Percentiles rank a stretch among this genome's conserved stretches.
Conservation (phyloP, 1,140 invertebrate genomes). For the Parapsyche elsis region DNA sequence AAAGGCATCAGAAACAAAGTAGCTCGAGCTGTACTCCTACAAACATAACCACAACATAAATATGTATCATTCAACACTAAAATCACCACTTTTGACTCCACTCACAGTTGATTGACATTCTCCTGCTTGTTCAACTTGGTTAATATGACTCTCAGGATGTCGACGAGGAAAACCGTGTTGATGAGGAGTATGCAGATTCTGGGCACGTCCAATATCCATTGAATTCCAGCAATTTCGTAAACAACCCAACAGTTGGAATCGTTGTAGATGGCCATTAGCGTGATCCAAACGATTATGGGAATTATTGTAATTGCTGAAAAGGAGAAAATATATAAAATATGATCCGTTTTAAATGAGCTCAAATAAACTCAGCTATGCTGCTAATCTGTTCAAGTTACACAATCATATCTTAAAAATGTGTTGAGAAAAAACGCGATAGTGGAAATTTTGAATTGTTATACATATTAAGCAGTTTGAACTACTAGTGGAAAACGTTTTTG, state of each 20-base stretch:
- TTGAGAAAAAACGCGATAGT: too few species aligned
- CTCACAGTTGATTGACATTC: slow-evolving; percentile 65
- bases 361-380: not conserved
- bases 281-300: slow-evolving; percentile 67
- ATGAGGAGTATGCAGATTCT: slow-evolving; percentile 66
- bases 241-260: slow-evolving; percentile 69
- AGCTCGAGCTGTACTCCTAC: slow-evolving; percentile 67
- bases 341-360: not conserved
- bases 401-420: too few species aligned
- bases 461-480: too few species aligned
- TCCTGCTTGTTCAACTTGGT: slow-evolving; percentile 66
- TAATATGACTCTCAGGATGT: slow-evolving; percentile 68
- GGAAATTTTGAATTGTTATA: too few species aligned
- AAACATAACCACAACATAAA: slow-evolving; percentile 34
- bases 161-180: slow-evolving; percentile 66
- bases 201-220: slow-evolving; percentile 70
- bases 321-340: not conserved
- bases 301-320: slow-evolving; percentile 63
- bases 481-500: too few species aligned
- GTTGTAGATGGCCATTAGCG: slow-evolving; percentile 62
- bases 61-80: slow-evolving; percentile 4
- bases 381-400: not conserved
- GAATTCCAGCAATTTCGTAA: slow-evolving; percentile 63
- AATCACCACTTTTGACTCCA: slow-evolving; percentile 26
- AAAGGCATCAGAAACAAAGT: slow-evolving; percentile 69